Conservation (phyloP, 2,113 vertebrate species). For the Perognathus longimembris region DNA sequence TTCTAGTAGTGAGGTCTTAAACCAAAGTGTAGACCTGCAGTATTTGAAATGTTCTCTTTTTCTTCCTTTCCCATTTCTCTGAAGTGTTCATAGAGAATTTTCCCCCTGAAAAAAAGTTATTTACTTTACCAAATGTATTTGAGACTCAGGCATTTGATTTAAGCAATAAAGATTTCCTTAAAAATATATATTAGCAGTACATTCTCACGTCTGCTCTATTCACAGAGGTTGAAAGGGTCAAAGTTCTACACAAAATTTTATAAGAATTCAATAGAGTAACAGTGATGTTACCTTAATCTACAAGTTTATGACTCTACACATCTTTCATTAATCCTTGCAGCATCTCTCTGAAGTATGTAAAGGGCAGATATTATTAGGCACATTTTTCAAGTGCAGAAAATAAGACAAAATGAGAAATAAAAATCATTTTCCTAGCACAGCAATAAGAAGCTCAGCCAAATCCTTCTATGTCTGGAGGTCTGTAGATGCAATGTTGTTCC, state of each 20-base stretch:
- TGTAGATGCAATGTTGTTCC: not conserved
- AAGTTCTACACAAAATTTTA: slow-evolving; percentile 46
- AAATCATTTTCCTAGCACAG: slow-evolving; percentile 55
- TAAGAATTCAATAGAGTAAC: slow-evolving; percentile 41
- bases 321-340: slow-evolving; percentile 61
- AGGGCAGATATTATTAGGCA: slow-evolving; percentile 64
- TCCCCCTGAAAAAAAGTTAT: not conserved
- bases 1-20: not conserved
- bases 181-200: not conserved
- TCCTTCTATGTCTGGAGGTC: not conserved
- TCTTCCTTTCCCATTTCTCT: not conserved
- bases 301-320: slow-evolving; percentile 48
- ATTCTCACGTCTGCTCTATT: slow-evolving; percentile 44
- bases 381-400: slow-evolving; percentile 73
- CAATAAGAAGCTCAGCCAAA: not conserved
- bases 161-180: not conserved
- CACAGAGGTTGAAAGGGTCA: not conserved
- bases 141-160: slow-evolving; percentile 24
- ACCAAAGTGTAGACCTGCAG: not conserved
- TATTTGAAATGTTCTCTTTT: not conserved
- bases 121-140: slow-evolving; percentile 2
- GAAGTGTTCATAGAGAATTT: not conserved
- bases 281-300: slow-evolving; percentile 52
- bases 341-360: slow-evolving; percentile 55
- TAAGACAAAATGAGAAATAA: slow-evolving; percentile 53